These are phyloP conservation scores for Chaenogobius annularis DNA, from an alignment of 2,113 vertebrate species.

Conservation along the genomic window DNA sequence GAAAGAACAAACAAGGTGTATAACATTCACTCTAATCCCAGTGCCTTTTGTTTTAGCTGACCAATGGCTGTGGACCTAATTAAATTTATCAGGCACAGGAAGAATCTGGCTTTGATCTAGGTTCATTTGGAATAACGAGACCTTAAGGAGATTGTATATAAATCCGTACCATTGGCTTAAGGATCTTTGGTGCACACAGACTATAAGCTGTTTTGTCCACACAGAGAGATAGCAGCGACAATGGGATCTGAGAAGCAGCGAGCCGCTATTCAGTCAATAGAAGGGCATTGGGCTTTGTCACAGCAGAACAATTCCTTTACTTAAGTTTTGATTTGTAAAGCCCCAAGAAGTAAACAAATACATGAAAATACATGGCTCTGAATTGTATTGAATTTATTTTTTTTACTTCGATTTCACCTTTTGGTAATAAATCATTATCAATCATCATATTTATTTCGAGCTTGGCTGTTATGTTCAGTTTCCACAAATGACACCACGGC, in stretches of 20 bases:
- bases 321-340: neutral
- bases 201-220: slow-evolving; percentile 35
- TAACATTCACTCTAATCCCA: slow-evolving; percentile 37
- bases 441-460: too few species aligned
- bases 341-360: neutral
- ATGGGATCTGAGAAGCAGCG: neutral
- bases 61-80: slow-evolving; percentile 38
- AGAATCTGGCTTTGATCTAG: slow-evolving; percentile 34
- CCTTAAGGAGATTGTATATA: slow-evolving; percentile 50
- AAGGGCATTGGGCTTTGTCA: slow-evolving; percentile 1
- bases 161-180: slow-evolving; percentile 39
- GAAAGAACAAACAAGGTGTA: slow-evolving; percentile 27
- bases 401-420: neutral
- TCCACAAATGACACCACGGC: too few species aligned
- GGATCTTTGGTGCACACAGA: slow-evolving; percentile 26
- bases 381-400: neutral
- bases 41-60: slow-evolving; percentile 25
- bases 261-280: slow-evolving; percentile 16
- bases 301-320: slow-evolving; percentile 8
- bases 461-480: too few species aligned
- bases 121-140: slow-evolving; percentile 23
- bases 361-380: neutral
- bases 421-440: too few species aligned
- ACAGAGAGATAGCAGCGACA: slow-evolving; percentile 17
- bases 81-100: slow-evolving; percentile 39